These are phyloP conservation scores for Herpailurus yagouaroundi DNA, from an alignment of 2,113 vertebrate genomes.

Conservation along the genomic window DNA sequence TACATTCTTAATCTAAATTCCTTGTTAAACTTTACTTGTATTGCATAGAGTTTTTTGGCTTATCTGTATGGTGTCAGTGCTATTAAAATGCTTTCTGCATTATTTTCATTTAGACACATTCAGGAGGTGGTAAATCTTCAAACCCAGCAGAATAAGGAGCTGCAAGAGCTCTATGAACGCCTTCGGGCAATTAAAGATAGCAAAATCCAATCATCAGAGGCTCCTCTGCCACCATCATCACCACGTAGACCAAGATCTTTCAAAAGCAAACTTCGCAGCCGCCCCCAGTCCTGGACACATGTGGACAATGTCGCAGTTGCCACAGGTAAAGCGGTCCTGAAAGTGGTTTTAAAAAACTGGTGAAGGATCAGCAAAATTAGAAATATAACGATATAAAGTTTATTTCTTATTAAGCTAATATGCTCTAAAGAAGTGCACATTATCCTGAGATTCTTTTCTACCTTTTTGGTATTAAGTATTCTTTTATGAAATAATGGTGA, in stretches of 20 bases:
- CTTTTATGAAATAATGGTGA: conserved; percentile 34
- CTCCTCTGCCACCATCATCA: conserved; percentile 85
- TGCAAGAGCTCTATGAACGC: conserved; percentile 92
- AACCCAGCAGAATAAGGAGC: conserved; percentile 92
- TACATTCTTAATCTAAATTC: conserved; percentile 45
- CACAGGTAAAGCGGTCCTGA: conserved; percentile 83
- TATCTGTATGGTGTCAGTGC: background rate
- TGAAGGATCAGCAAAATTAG: conserved; percentile 29
- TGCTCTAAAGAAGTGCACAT: conserved; percentile 12
- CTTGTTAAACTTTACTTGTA: conserved; percentile 54
- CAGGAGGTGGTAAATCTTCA: conserved; percentile 94
- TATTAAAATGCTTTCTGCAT: conserved; percentile 63
- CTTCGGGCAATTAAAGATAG: conserved; percentile 89
- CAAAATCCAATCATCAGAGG: conserved; percentile 83
- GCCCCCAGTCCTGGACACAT: conserved; percentile 89
- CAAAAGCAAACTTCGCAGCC: conserved; percentile 88
- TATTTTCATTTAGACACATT: conserved; percentile 88
- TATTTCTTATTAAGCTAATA: conserved; percentile 52
- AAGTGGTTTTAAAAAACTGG: background rate
- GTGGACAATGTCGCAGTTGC: conserved; percentile 86
- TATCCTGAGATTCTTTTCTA: conserved; percentile 34
- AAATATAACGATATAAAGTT: background rate
- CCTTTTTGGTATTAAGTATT: conserved; percentile 19
- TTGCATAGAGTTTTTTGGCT: conserved; percentile 13
- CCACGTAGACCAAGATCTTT: conserved; percentile 89